A percentile compares a stretch with the other conserved stretches of the same genome.
Evolutionary conservation across 2,888 invertebrate species (phyloP).

Genomic region (Synergus umbraculus): DNA sequence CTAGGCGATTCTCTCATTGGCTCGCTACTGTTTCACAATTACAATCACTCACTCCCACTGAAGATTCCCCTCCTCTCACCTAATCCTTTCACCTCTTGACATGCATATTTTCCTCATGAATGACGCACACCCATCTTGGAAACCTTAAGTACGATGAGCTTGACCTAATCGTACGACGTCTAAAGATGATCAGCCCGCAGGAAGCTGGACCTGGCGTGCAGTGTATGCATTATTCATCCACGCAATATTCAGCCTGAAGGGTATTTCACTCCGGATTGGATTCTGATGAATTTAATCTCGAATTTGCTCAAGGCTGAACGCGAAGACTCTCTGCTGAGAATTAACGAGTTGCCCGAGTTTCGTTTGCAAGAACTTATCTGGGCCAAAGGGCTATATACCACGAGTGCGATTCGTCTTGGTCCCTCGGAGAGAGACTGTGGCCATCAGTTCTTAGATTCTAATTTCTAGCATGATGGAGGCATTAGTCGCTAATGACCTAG

Average conservation of each 20-base stretch:
- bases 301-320: constrained; percentile 67
- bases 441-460: constrained; percentile 28
- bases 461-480: constrained; percentile 37
- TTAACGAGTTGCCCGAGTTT: constrained; percentile 68
- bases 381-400: neutral
- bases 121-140: constrained; percentile 18
- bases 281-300: constrained; percentile 77
- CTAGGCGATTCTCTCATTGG: constrained; percentile 45
- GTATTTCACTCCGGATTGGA: constrained; percentile 71
- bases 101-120: constrained; percentile 30
- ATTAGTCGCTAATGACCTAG: constrained; percentile 37
- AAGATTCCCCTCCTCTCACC: constrained; percentile 43
- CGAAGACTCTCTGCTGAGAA: constrained; percentile 59
- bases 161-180: constrained; percentile 64
- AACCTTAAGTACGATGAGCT: constrained; percentile 50
- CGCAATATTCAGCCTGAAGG: constrained; percentile 65
- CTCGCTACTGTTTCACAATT: constrained; percentile 69
- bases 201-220: constrained; percentile 59
- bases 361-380: neutral
- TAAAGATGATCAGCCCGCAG: constrained; percentile 61
- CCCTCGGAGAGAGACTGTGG: constrained; percentile 6
- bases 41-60: constrained; percentile 65
- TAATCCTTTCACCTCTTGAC: constrained; percentile 46
- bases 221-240: constrained; percentile 74
- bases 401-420: constrained; percentile 4